Base-by-base conservation (phyloP, 2,888 invertebrate species). In the Oegoconia quadripuncta region DNA sequence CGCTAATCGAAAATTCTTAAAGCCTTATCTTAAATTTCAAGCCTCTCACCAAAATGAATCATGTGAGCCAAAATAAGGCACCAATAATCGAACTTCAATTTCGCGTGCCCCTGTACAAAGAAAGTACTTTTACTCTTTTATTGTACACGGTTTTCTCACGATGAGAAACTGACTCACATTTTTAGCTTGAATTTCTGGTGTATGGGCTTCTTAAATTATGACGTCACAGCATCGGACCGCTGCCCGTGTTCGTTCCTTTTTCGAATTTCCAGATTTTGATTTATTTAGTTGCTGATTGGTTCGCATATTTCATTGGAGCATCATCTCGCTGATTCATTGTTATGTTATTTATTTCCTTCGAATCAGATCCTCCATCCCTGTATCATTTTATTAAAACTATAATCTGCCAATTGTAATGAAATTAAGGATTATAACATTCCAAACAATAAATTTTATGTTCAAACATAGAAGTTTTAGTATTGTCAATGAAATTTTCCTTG, bases 41-140 rank as follows among this genome's bases (percentile, higher is more conserved):
- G 63, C 73, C 71, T 71, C 70, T 71, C 74, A 59, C 64, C 57
- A 61, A 72, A 72, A 77, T 83, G 82, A 84, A 82, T 82, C 80
- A 82, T 68, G 69, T 65, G 48, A 30, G 41, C 67, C 59, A 66
- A 76, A 80, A 79, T 71, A 70, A 74, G 65, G 62, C 50, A 65
- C 64, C 64, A 61, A 74, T 79, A 74, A 79, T 74, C 72, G 74
- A 74, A 68, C 66, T 69, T 71, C 65, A 73, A 74, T 79, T 75
- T 76, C 54, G 65, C 67, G 62, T 64, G 70, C 69, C 73, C 52
- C 70, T 71, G 74, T 75, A 76, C 75, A 79, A 84, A 82, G 84
- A 82, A 78, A 81, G 76, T 59, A 80, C 84, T 83, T 75, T 84
- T 86, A 84, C 86, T 83, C 82, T 83, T 83, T 78, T 69, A 59